A percentile compares a stretch with the other conserved stretches of the same genome.
Evolutionary conservation across 1,140 invertebrate genomes (phyloP).

Genomic region (Atta cephalotes): DNA sequence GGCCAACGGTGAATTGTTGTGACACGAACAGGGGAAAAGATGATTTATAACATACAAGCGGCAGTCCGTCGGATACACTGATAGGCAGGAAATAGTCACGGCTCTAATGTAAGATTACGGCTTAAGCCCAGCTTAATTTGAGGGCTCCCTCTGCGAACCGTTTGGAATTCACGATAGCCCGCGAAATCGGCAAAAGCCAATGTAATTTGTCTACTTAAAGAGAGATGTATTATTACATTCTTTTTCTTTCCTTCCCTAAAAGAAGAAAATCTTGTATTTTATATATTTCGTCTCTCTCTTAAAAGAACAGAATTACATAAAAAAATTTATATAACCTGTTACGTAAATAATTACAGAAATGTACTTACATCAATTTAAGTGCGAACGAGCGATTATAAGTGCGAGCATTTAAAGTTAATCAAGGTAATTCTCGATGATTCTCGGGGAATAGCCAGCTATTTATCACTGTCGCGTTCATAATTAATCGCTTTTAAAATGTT

Average conservation of each 20-base stretch:
- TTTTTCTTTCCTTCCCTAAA: not conserved
- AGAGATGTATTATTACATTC: not conserved
- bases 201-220: constrained; percentile 40
- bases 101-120: constrained; percentile 65
- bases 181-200: constrained; percentile 3
- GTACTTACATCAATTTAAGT: not conserved
- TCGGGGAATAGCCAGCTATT: not conserved
- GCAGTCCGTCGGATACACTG: constrained; percentile 24
- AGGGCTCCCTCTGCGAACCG: constrained; percentile 38
- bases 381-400: not conserved
- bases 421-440: not conserved
- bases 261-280: not conserved
- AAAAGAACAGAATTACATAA: not conserved
- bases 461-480: constrained; percentile 4
- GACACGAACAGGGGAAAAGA: constrained; percentile 7
- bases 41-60: constrained; percentile 48
- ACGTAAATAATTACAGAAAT: not conserved
- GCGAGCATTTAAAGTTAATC: constrained; percentile 10
- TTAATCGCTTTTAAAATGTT: constrained; percentile 21
- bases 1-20: constrained; percentile 32
- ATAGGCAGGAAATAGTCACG: constrained; percentile 57
- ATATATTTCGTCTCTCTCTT: not conserved
- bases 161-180: constrained; percentile 35
- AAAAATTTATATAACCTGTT: not conserved
- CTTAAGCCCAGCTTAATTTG: constrained; percentile 68